Conservation (phyloP, 2,113 vertebrate species). For the Protobothrops flavoviridis region DNA sequence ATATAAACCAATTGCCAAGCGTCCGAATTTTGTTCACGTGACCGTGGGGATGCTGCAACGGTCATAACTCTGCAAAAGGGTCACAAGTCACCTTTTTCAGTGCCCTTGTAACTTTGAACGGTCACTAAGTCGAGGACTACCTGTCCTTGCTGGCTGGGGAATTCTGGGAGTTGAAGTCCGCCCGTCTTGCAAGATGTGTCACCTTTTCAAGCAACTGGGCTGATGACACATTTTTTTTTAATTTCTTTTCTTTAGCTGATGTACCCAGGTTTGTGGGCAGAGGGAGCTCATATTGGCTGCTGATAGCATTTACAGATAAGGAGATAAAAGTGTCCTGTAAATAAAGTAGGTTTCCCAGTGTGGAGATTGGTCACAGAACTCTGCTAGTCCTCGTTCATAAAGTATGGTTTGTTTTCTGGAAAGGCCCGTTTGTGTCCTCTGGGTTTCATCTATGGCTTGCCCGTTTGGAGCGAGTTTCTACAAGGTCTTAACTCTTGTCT, state of each 20-base stretch:
- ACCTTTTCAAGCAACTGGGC: neutral
- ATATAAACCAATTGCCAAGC: neutral
- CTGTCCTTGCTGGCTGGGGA: neutral
- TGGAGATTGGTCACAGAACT: neutral
- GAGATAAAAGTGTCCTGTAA: neutral
- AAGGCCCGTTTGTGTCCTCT: neutral
- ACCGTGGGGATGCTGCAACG: no score
- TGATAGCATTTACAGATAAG: neutral
- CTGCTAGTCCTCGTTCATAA: neutral
- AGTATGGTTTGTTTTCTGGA: neutral
- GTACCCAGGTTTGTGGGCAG: neutral
- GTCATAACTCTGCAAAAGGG: neutral
- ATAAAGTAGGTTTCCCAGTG: neutral
- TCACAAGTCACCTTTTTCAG: neutral
- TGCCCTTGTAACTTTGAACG: neutral
- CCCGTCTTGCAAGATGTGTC: neutral
- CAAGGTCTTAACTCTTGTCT: conserved; percentile 23
- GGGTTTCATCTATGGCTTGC: no score
- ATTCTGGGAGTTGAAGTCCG: neutral
- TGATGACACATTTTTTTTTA: neutral
- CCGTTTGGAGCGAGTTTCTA: neutral
- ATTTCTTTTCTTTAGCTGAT: neutral
- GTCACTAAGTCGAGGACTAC: neutral
- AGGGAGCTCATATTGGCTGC: neutral
- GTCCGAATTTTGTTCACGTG: no score